A percentile compares a stretch with the other conserved stretches of the same genome.
These are phyloP conservation scores for Spialia ferax DNA, from an alignment of 2,888 invertebrate genomes.

Conservation along the genomic window DNA sequence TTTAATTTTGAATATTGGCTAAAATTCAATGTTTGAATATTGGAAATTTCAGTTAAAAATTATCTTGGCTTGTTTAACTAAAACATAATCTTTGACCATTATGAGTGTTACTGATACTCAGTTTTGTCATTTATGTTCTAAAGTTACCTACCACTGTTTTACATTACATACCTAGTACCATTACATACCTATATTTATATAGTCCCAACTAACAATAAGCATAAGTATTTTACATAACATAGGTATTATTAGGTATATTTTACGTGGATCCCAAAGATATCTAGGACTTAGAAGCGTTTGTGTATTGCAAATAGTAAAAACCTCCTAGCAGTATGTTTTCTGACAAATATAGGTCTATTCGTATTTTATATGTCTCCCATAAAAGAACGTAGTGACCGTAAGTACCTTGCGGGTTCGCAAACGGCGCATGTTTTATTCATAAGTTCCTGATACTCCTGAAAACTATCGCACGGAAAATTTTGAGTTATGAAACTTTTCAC, in stretches of 20 bases:
- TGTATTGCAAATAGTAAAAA: not conserved
- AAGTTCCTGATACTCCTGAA: not conserved
- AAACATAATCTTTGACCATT: not conserved
- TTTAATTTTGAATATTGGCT: not conserved
- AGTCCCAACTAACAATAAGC: too few relatives aligned
- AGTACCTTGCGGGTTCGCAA: slow-evolving; percentile 1
- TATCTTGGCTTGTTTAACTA: not conserved
- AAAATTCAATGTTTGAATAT: slow-evolving; percentile 1
- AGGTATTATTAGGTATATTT: too few relatives aligned
- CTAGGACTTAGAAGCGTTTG: too few relatives aligned
- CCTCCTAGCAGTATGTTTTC: not conserved
- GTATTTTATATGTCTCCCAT: slow-evolving; percentile 1
- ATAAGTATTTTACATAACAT: too few relatives aligned
- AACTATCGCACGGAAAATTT: not conserved
- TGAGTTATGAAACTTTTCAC: not conserved
- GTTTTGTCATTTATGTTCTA: not conserved
- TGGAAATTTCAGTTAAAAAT: not conserved
- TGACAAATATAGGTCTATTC: not conserved
- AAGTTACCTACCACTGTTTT: too few relatives aligned
- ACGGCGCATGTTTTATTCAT: not conserved
- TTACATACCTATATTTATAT: too few relatives aligned
- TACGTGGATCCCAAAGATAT: too few relatives aligned
- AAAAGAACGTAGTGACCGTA: slow-evolving; percentile 4
- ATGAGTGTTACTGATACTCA: not conserved
- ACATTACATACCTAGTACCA: too few relatives aligned